A percentile compares a stretch with the other conserved stretches of the same genome.
Evolutionary conservation across 1,140 invertebrate species (phyloP).

Genomic region (Apis dorsata): DNA sequence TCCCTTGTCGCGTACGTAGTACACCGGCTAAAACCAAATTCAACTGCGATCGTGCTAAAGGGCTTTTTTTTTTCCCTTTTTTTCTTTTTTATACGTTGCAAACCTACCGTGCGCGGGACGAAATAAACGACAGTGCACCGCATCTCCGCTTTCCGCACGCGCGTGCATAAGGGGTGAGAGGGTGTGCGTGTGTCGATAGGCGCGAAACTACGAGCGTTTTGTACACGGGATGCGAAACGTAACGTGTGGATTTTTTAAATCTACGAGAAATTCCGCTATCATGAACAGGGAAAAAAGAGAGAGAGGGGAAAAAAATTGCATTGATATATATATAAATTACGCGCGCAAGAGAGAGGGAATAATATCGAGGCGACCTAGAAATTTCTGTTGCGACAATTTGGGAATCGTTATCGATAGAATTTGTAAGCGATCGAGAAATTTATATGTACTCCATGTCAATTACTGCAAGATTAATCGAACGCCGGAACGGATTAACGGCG

Average conservation of each 20-base stretch:
- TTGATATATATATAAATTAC: background rate
- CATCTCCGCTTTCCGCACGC: conserved; percentile 5
- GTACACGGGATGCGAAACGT: conserved; percentile 9
- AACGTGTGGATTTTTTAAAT: conserved; percentile 32
- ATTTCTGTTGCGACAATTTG: background rate
- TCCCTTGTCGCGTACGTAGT: background rate
- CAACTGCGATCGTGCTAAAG: conserved; percentile 59
- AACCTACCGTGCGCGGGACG: conserved; percentile 54
- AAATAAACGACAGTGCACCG: conserved; percentile 55
- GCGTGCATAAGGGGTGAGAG: background rate
- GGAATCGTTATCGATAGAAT: conserved; percentile 9
- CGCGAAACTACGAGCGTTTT: conserved; percentile 7
- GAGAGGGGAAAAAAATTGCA: background rate
- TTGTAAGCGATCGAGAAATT: conserved; percentile 32
- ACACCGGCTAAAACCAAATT: conserved; percentile 60
- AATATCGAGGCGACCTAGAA: conserved; percentile 14
- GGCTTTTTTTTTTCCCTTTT: conserved; percentile 42
- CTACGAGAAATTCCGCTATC: conserved; percentile 16
- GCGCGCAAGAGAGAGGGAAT: background rate
- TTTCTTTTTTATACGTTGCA: conserved; percentile 54
- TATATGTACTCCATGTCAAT: conserved; percentile 19
- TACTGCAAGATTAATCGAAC: conserved; percentile 31
- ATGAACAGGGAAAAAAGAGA: background rate
- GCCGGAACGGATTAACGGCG: background rate
- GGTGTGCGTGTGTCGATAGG: conserved; percentile 7